Evolutionary conservation across 1,140 invertebrate species (phyloP), one percentile per base, ranked within the genome.

Genomic region (Drosophila athabasca): DNA sequence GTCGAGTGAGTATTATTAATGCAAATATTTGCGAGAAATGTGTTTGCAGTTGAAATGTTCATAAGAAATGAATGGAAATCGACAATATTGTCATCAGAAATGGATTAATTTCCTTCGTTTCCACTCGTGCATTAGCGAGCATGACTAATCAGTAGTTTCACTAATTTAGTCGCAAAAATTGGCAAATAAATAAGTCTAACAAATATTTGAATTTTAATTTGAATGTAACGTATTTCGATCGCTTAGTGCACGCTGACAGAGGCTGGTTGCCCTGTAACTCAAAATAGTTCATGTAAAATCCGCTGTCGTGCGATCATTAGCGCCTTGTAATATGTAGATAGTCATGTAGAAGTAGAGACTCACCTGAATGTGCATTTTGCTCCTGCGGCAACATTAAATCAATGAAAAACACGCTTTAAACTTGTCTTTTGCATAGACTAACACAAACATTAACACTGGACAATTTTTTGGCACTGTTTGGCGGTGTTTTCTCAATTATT

Each of bases 21-120:
- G 62, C 46, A 62, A 84, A 83, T 79, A 79, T 76, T 75, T 76
- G 51, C 71, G 24, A 55, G 19, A 55, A 58, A 45, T 57, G 57
- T 44, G 62, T 57, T 51, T 60, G 53, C 39, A 65, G 31, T 65
- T 53, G 35, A 43, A 13, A 5, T 13, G 35, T 11, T 39, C 52
- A 73, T 43, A 73, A 26, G 52, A 48, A 67, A 69, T 62, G 26
- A 58, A 53, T 68, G 51, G 43, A 68, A 62, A 76, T 39, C 35
- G 4, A 71, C 55, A 62, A 69, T 46, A 65, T 59, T 71, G 61
- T 81, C 79, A 77, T 61, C 62, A 45, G 13, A 68, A 51, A 46
- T 51, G 50, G 54, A 68, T 72, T 44, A 31, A 61, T 60, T 17
- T 22, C 45, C 13, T 59, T 43, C 50, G 19, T 35, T 22, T 31